phyloP scores from a whole-genome alignment of 2,888 invertebrate species.

The Mactromeris polynyma region DNA sequence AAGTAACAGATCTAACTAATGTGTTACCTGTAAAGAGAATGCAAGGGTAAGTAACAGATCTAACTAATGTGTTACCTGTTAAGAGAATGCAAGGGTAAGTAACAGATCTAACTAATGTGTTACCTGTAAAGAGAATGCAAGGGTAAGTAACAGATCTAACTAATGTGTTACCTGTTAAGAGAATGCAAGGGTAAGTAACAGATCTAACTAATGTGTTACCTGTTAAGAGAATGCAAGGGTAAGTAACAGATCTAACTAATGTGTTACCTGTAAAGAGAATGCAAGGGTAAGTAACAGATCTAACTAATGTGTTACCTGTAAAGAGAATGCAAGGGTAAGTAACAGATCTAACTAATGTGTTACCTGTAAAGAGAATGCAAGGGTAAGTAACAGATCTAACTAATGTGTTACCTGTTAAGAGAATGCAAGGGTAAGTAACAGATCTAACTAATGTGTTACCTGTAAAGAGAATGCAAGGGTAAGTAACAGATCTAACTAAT shows the following conservation, averaged over 20 bases:
- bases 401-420: constrained; percentile 89
- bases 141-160: constrained; percentile 91
- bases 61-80: constrained; percentile 89
- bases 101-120: constrained; percentile 89
- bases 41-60: constrained; percentile 91
- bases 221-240: constrained; percentile 91
- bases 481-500: constrained; percentile 89
- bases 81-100: constrained; percentile 91
- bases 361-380: constrained; percentile 90
- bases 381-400: constrained; percentile 91
- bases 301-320: constrained; percentile 89
- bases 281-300: constrained; percentile 91
- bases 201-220: constrained; percentile 89
- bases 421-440: constrained; percentile 91
- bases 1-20: constrained; percentile 89
- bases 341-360: constrained; percentile 89
- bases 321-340: constrained; percentile 91
- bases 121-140: constrained; percentile 90
- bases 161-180: constrained; percentile 89
- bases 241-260: constrained; percentile 89
- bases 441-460: constrained; percentile 89
- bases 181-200: constrained; percentile 91
- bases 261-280: constrained; percentile 90
- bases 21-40: constrained; percentile 90
- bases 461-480: constrained; percentile 91